Evolutionary conservation across 2,113 vertebrate genomes (phyloP).

Genomic region (Zosterops hypoxanthus): DNA sequence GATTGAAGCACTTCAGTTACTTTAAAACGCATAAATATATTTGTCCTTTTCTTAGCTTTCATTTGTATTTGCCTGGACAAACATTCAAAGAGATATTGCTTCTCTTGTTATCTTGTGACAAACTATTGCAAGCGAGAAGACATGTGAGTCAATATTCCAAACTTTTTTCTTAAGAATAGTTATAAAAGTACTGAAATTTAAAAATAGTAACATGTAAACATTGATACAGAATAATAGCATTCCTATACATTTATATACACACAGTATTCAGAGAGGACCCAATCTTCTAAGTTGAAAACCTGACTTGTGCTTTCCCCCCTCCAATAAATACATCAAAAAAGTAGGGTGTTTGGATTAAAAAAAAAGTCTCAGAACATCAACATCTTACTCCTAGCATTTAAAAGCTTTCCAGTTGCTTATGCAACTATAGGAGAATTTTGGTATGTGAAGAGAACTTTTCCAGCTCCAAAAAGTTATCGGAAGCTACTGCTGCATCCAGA

Average conservation of each 20-base stretch:
- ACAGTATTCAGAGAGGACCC: conserved; percentile 64
- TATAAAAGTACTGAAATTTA: conserved; percentile 96
- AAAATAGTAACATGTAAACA: conserved; percentile 96
- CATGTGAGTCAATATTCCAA: conserved; percentile 80
- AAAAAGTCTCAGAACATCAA: conserved; percentile 50
- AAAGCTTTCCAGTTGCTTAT: conserved; percentile 73
- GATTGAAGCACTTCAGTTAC: conserved; percentile 24
- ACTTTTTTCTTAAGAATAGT: conserved; percentile 83
- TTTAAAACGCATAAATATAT: not conserved
- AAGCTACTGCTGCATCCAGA: conserved; percentile 66
- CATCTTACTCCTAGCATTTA: conserved; percentile 66
- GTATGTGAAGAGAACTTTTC: conserved; percentile 78
- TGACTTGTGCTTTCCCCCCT: conserved; percentile 77
- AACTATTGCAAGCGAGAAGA: conserved; percentile 85
- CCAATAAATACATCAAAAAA: conserved; percentile 68
- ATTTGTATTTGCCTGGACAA: conserved; percentile 68
- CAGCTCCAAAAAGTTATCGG: conserved; percentile 76
- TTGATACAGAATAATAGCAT: conserved; percentile 81
- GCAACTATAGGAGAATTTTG: conserved; percentile 79
- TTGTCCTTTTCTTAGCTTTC: conserved; percentile 24
- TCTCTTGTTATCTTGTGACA: conserved; percentile 70
- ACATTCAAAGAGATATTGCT: conserved; percentile 85
- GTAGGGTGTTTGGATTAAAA: not conserved
- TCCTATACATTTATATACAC: conserved; percentile 79
- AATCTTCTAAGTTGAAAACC: conserved; percentile 73